Percentiles rank a stretch among this genome's conserved stretches.
These are phyloP conservation scores for Acanthis flammea DNA, from an alignment of 2,797 vertebrate species.

Conservation along the genomic window DNA sequence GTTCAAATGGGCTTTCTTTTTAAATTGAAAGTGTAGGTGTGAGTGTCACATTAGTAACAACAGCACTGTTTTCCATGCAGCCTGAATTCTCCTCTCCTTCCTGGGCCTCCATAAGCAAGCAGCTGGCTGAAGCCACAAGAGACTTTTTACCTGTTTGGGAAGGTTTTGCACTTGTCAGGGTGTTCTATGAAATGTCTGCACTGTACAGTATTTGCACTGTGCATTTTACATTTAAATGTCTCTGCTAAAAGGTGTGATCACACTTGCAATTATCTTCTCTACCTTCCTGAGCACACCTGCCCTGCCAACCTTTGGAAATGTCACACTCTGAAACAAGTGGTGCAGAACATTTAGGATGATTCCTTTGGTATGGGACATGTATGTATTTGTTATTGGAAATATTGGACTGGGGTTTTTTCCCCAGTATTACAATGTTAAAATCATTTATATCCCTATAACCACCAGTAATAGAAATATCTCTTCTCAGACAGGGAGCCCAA, in stretches of 20 bases:
- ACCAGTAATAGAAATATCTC: background rate
- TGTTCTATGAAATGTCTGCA: background rate
- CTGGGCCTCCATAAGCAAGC: background rate
- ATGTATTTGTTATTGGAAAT: background rate
- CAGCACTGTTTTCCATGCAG: background rate
- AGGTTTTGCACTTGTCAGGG: background rate
- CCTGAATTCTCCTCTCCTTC: background rate
- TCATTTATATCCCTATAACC: background rate
- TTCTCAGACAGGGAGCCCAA: background rate
- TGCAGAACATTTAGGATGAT: background rate
- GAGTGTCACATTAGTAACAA: background rate
- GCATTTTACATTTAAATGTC: slow-evolving; percentile 18
- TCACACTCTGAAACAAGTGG: background rate
- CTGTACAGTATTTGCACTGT: background rate
- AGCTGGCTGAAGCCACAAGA: background rate
- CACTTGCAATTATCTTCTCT: background rate
- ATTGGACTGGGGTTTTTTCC: background rate
- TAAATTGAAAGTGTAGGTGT: background rate
- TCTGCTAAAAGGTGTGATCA: slow-evolving; percentile 32
- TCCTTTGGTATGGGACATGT: background rate
- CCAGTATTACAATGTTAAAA: background rate
- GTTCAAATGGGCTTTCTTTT: background rate
- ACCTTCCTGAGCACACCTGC: background rate
- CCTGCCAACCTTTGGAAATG: background rate
- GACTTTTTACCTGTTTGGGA: background rate